Evolutionary conservation across 2,797 vertebrate species (phyloP), one percentile per base, ranked within the genome.

Genomic region (Anabacerthia variegaticeps): DNA sequence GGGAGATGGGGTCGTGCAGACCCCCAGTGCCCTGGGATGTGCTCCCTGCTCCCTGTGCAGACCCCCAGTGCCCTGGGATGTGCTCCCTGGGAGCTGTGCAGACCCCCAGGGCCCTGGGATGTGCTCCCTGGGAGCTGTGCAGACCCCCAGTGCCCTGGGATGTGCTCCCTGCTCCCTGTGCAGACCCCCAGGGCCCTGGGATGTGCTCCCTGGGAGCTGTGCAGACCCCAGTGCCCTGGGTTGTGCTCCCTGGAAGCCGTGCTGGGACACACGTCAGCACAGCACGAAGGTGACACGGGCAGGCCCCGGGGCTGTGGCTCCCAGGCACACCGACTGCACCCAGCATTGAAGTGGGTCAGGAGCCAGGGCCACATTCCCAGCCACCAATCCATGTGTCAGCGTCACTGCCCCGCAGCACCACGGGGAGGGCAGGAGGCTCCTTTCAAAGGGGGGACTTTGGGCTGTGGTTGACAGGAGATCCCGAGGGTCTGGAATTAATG

Each of bases 261-360:
- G 62, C 85, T 14, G 14, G 0, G 30, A 36, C 52, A 8, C 59
- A 22, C 19, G 2, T 51, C 85, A 80, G 85, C 86, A 41, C 51
- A 41, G 66, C 48, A 10, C 8, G 0, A 51, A 87, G 85, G 74
- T 59, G 85, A 92, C 85, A 92, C 36, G 26, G 9, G 10, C 1
- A 58, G 62, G 43, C 44, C 0, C 3, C 12, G 1, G 88, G 72
- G 67, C 48, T n/a, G 62, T 4, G 12, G 74, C 89, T 81, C 56
- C 86, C 48, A 52, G 88, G 67, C 75, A 92, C 12, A 34, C 39
- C 41, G 16, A 41, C 41, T 41, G 41, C 41, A 41, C 22, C 12
- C 59, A 27, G 22, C 54, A 92, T n/a, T 48, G 14, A 78, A 90
- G 49, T 68, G 46, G 88, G 46, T 72, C 82, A 92, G 87, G 43